These are phyloP conservation scores for Syngnathoides biaculeatus DNA, from an alignment of 2,113 vertebrate genomes.

Conservation along the genomic window DNA sequence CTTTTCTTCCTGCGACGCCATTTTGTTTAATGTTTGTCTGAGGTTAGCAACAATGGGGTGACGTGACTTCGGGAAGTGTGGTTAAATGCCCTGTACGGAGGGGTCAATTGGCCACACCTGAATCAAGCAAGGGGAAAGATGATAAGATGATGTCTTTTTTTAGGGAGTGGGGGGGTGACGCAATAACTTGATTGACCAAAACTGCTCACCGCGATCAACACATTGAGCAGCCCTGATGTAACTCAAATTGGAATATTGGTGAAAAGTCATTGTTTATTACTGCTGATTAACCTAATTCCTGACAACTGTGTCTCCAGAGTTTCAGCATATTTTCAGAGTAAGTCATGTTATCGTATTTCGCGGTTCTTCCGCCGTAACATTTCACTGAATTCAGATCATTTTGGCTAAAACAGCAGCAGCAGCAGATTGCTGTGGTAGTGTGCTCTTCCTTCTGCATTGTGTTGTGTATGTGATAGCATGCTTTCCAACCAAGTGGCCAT, in stretches of 20 bases:
- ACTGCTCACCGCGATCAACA: no score
- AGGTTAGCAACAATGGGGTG: no score
- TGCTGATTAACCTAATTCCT: slow-evolving; percentile 14
- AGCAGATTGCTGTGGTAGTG: slow-evolving; percentile 29
- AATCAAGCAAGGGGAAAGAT: no score
- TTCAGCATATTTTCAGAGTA: slow-evolving; percentile 7
- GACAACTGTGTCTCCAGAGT: background rate
- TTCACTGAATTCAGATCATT: slow-evolving; percentile 38
- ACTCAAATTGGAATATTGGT: slow-evolving; percentile 2
- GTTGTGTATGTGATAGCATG: slow-evolving; percentile 43
- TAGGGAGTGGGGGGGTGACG: no score
- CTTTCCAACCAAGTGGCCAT: slow-evolving; percentile 60
- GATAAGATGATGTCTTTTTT: no score
- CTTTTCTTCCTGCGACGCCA: no score
- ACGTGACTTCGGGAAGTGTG: no score
- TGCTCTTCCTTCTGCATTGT: slow-evolving; percentile 28
- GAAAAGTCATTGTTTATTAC: background rate
- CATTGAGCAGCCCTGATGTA: no score
- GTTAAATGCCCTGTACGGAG: no score
- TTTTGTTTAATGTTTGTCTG: no score
- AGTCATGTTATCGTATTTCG: slow-evolving; percentile 20
- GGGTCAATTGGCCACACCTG: no score
- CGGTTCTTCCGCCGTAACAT: slow-evolving; percentile 29
- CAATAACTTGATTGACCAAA: no score
- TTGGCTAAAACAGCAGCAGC: slow-evolving; percentile 12